phyloP scores from a whole-genome alignment of 2,888 invertebrate species.

The Drosophila prolongata region DNA sequence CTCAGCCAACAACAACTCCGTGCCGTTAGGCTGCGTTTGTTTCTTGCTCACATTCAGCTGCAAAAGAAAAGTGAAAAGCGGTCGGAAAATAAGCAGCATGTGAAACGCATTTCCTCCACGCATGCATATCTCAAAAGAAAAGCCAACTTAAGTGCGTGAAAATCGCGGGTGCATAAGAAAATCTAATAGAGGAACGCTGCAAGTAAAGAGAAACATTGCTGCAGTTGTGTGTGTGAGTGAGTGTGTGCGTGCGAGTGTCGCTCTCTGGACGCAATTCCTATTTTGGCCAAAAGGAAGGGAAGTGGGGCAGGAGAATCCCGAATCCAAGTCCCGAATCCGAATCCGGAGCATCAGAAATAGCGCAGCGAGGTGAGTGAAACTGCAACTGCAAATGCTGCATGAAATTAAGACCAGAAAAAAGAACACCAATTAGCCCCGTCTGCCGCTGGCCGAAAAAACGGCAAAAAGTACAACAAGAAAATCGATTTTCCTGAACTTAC shows the following conservation, averaged over 20 bases:
- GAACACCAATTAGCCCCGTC: slow-evolving; percentile 23
- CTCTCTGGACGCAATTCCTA: slow-evolving; percentile 53
- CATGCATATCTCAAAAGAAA: slow-evolving; percentile 11
- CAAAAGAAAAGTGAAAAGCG: slow-evolving; percentile 62
- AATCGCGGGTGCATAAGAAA: slow-evolving; percentile 22
- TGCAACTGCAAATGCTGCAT: slow-evolving; percentile 29
- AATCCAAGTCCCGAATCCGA: slow-evolving; percentile 10
- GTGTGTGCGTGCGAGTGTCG: slow-evolving; percentile 28
- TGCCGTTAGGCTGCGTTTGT: slow-evolving; percentile 59
- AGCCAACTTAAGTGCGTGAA: slow-evolving; percentile 20
- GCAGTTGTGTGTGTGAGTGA: slow-evolving; percentile 19
- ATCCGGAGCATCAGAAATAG: slow-evolving; percentile 33
- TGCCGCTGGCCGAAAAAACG: slow-evolving; percentile 28
- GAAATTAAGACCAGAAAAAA: slow-evolving; percentile 18
- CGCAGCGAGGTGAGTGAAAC: slow-evolving; percentile 42
- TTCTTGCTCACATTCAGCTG: slow-evolving; percentile 62
- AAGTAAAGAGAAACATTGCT: slow-evolving; percentile 54
- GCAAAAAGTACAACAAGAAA: slow-evolving; percentile 61
- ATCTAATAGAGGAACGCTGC: slow-evolving; percentile 43
- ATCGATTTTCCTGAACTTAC: slow-evolving; percentile 77
- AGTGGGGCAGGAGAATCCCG: slow-evolving; percentile 30
- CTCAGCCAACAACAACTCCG: slow-evolving; percentile 65
- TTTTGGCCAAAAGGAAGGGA: slow-evolving; percentile 43
- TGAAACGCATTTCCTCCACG: slow-evolving; percentile 24
- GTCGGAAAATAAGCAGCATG: slow-evolving; percentile 47